Conservation (phyloP, 2,888 invertebrate species). For the Drosophila birchii region DNA sequence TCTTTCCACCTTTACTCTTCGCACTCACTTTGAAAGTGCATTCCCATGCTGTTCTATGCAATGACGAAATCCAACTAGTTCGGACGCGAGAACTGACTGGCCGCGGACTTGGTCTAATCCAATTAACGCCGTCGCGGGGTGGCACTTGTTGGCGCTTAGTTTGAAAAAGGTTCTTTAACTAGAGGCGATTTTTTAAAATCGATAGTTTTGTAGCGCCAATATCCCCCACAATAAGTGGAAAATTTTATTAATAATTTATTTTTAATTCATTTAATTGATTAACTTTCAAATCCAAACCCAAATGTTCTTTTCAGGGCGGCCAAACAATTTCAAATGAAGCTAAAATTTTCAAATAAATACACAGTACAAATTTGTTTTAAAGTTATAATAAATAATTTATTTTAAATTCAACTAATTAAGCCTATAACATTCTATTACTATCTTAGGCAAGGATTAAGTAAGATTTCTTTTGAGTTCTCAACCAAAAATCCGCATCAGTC, state of each 20-base stretch:
- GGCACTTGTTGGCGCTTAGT: slow-evolving; percentile 21
- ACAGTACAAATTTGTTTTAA: background rate
- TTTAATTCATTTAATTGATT: too few relatives aligned
- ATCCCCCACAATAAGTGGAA: background rate
- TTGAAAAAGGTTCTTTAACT: slow-evolving; percentile 11
- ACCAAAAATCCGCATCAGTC: slow-evolving; percentile 32
- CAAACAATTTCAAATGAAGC: too few relatives aligned
- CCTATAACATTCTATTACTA: slow-evolving; percentile 16
- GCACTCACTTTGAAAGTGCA: slow-evolving; percentile 72
- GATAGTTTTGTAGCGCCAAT: background rate
- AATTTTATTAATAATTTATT: too few relatives aligned
- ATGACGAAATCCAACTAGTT: slow-evolving; percentile 66
- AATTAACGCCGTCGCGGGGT: slow-evolving; percentile 36
- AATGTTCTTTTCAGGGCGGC: too few relatives aligned
- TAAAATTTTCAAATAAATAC: too few relatives aligned
- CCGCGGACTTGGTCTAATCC: slow-evolving; percentile 43
- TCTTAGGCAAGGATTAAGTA: slow-evolving; percentile 7
- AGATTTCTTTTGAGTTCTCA: slow-evolving; percentile 1
- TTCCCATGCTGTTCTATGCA: slow-evolving; percentile 28
- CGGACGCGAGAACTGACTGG: slow-evolving; percentile 14
- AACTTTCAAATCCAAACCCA: too few relatives aligned
- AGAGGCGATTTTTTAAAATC: slow-evolving; percentile 11
- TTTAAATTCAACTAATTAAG: slow-evolving; percentile 9
- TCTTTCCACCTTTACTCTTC: background rate
- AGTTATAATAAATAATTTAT: slow-evolving; percentile 28